phyloP scores from a whole-genome alignment of 2,113 vertebrate species.

The Astur gentilis region DNA sequence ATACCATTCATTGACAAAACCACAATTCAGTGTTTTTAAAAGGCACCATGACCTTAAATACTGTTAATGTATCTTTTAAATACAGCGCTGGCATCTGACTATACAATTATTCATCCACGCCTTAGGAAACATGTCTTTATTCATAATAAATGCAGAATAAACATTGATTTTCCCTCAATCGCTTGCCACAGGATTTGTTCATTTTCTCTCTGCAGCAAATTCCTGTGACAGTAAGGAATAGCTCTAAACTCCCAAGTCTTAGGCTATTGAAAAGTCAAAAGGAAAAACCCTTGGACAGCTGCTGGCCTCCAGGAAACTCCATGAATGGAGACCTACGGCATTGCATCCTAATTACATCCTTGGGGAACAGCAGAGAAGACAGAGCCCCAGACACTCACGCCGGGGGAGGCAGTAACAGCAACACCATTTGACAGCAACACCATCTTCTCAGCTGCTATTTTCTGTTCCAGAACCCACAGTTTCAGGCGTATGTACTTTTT shows the following conservation, averaged over 20 bases:
- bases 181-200: background rate
- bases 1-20: background rate
- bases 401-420: background rate
- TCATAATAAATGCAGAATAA: background rate
- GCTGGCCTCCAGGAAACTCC: slow-evolving; percentile 20
- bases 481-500: background rate
- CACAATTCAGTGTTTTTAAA: background rate
- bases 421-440: background rate
- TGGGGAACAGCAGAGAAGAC: background rate
- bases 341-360: slow-evolving; percentile 25
- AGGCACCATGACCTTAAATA: background rate
- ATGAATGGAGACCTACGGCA: background rate
- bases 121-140: background rate
- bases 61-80: background rate
- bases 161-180: rapidly evolving
- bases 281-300: background rate
- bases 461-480: slow-evolving; percentile 4
- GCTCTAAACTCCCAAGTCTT: background rate
- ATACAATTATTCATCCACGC: background rate
- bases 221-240: background rate
- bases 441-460: background rate
- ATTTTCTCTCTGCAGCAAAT: background rate
- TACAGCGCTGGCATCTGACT: background rate
- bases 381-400: background rate
- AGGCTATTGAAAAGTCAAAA: background rate